phyloP scores from a whole-genome alignment of 2,888 invertebrate genomes.

The Brachypterus glaber region DNA sequence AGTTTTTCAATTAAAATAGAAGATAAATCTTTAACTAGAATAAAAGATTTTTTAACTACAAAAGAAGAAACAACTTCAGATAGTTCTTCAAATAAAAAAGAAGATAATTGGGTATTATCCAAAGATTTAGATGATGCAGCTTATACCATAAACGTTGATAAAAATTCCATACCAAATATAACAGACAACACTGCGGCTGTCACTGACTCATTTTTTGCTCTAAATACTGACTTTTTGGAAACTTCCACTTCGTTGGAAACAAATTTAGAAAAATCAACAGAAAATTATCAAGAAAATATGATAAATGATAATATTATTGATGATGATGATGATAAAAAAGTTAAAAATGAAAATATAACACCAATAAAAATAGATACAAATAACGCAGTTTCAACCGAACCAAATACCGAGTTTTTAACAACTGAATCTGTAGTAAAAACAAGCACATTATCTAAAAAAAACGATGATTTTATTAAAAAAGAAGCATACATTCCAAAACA shows the following conservation, averaged over 20 bases:
- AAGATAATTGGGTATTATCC: conserved; percentile 19
- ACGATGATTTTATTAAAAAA: no score
- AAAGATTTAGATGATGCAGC: conserved; percentile 28
- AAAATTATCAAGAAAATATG: conserved; percentile 1
- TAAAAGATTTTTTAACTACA: no score
- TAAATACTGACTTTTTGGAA: neutral
- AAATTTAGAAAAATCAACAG: neutral
- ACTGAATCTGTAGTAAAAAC: neutral
- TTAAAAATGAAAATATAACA: neutral
- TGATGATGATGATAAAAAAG: conserved; percentile 7
- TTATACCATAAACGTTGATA: conserved; percentile 31
- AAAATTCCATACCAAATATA: conserved; percentile 22
- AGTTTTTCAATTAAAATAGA: no score
- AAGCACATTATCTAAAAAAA: no score
- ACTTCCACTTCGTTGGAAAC: neutral
- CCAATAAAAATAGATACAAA: neutral
- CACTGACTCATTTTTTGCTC: neutral
- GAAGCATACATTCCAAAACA: conserved; percentile 1
- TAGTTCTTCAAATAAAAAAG: conserved; percentile 14
- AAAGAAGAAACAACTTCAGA: conserved; percentile 7
- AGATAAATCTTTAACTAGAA: no score
- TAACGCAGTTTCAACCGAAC: neutral
- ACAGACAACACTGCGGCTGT: conserved; percentile 9
- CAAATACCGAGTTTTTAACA: neutral
- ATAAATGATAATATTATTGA: conserved; percentile 20